A percentile compares a stretch with the other conserved stretches of the same genome.
Evolutionary conservation across 2,113 vertebrate genomes (phyloP).

Genomic region (Rhadina sibilatrix): DNA sequence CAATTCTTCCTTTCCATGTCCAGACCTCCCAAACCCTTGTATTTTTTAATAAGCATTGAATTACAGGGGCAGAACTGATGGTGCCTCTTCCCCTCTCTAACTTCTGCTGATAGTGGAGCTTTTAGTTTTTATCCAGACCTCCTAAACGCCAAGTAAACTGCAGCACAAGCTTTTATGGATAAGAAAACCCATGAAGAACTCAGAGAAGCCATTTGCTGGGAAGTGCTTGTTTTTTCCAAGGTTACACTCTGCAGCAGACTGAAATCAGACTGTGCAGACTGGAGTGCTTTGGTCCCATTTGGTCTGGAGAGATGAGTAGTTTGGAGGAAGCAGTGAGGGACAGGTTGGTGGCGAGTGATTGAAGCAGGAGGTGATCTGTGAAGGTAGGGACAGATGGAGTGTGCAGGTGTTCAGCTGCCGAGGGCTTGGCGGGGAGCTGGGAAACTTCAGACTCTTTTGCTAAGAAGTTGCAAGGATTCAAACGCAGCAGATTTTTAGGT

Average conservation of each 20-base stretch:
- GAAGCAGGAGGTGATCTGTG: background rate
- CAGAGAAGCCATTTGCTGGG: background rate
- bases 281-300: background rate
- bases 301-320: background rate
- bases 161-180: background rate
- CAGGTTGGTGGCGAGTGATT: background rate
- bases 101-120: background rate
- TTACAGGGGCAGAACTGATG: background rate
- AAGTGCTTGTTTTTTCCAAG: background rate
- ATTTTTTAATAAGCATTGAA: background rate
- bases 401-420: background rate
- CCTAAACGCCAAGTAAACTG: background rate
- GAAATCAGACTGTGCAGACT: background rate
- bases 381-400: conserved; percentile 24
- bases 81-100: background rate
- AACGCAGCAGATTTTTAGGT: background rate
- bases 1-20: background rate
- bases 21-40: background rate
- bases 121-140: background rate
- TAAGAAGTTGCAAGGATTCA: background rate
- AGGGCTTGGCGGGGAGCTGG: background rate
- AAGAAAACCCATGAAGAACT: background rate
- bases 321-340: background rate
- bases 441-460: background rate
- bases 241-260: background rate